These are phyloP conservation scores for Brachyalestes nurse DNA, from an alignment of 2,797 vertebrate species.

Conservation along the genomic window DNA sequence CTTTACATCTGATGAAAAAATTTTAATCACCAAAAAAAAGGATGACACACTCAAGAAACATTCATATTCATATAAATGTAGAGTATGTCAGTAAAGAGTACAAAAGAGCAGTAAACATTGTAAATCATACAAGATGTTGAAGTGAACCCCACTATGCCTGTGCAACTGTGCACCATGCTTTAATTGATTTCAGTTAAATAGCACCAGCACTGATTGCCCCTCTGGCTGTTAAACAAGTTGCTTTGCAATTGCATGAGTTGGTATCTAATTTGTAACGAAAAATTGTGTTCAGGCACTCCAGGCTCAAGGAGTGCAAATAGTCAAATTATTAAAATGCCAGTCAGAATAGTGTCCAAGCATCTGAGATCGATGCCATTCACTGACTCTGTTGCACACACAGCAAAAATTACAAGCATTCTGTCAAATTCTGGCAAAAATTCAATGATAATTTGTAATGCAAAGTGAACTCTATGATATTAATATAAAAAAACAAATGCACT, in stretches of 20 bases:
- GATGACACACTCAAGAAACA: neutral
- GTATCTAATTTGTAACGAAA: constrained; percentile 43
- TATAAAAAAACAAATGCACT: constrained; percentile 2
- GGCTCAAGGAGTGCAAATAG: constrained; percentile 34
- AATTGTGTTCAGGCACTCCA: constrained; percentile 35
- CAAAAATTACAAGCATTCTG: constrained; percentile 23
- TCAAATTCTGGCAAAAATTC: constrained; percentile 17
- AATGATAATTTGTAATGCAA: constrained; percentile 9
- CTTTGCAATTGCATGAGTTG: constrained; percentile 27
- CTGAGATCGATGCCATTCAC: constrained; percentile 44
- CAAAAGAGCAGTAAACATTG: neutral
- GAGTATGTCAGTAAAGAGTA: constrained; percentile 12
- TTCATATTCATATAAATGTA: neutral
- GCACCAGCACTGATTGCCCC: constrained; percentile 9
- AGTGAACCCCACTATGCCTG: neutral
- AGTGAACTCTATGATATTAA: neutral
- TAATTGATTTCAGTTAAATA: constrained; percentile 29
- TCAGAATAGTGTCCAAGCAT: constrained; percentile 21
- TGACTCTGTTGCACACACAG: constrained; percentile 28
- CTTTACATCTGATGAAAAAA: too few relatives aligned
- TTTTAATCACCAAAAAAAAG: too few relatives aligned
- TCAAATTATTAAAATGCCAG: constrained; percentile 36
- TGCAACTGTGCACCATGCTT: neutral
- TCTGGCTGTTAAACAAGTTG: constrained; percentile 40
- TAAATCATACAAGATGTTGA: neutral